Percentiles rank a stretch among this genome's conserved stretches.
These are phyloP conservation scores for Acanthurus leucopareius DNA, from an alignment of 2,797 vertebrate species.

Conservation along the genomic window DNA sequence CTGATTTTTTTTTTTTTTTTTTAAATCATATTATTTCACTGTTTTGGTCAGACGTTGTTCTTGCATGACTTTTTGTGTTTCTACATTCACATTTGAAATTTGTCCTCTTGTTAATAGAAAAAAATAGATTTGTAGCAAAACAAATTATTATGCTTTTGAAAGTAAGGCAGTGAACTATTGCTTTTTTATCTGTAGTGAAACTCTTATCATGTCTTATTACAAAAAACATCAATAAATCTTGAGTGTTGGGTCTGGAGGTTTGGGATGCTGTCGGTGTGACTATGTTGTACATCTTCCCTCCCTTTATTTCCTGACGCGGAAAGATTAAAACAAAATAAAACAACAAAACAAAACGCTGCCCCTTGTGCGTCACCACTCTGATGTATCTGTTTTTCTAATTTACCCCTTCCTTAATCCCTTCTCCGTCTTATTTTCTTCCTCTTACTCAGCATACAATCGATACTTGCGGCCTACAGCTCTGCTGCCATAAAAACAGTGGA, in stretches of 20 bases:
- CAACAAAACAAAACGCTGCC: neutral
- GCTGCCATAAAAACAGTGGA: conserved; percentile 59
- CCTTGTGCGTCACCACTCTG: neutral
- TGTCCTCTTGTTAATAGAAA: neutral
- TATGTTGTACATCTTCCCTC: neutral
- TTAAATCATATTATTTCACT: too few species aligned
- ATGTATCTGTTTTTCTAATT: conserved; percentile 22
- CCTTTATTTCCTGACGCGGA: neutral
- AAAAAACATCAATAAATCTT: neutral
- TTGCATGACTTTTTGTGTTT: neutral
- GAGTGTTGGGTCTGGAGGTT: neutral
- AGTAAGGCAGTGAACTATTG: neutral
- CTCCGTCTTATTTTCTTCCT: conserved; percentile 27
- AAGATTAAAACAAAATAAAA: neutral
- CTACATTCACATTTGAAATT: neutral
- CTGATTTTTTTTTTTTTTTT: too few species aligned
- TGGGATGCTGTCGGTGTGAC: neutral
- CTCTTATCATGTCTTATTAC: neutral
- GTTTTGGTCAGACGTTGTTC: neutral
- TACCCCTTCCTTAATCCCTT: conserved; percentile 23
- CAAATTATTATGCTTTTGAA: neutral
- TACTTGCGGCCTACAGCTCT: conserved; percentile 57
- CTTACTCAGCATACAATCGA: conserved; percentile 65
- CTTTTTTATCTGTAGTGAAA: neutral
- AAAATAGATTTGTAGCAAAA: neutral